Evolutionary conservation across 37 sponge, comb jelly and placozoan genomes (phyloP).

Genomic region (Halichondria panicea): DNA sequence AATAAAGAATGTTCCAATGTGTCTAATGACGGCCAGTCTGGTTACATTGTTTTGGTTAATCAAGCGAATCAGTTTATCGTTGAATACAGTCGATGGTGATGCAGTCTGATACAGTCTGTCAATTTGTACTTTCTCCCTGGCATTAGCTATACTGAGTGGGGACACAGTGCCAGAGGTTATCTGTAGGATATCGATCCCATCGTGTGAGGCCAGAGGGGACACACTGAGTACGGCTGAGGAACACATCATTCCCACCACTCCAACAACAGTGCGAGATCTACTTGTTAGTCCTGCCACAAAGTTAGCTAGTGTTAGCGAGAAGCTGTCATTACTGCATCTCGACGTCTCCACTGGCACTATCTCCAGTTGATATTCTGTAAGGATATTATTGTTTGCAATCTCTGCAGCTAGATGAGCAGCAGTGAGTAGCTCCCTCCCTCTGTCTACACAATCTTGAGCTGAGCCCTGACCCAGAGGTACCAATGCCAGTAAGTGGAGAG

Average conservation of each 20-base stretch:
- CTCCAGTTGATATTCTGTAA: slow-evolving; percentile 27
- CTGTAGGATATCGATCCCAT: slow-evolving; percentile 9
- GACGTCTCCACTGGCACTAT: slow-evolving; percentile 4
- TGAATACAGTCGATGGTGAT: slow-evolving; percentile 11
- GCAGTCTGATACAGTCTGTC: slow-evolving; percentile 12
- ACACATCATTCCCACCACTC: slow-evolving; percentile 31
- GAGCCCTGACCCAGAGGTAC: background rate
- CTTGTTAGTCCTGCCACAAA: slow-evolving; percentile 1
- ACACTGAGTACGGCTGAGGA: slow-evolving; percentile 2
- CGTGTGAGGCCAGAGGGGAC: slow-evolving; percentile 16
- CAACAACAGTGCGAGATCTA: slow-evolving; percentile 1
- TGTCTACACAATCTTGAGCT: background rate
- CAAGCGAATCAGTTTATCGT: slow-evolving; percentile 5
- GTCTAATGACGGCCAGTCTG: background rate
- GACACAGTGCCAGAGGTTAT: slow-evolving; percentile 3
- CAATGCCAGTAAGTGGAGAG: slow-evolving; percentile 11
- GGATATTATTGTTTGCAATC: slow-evolving; percentile 23
- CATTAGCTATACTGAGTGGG: background rate
- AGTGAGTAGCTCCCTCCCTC: slow-evolving; percentile 5
- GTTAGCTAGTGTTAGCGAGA: background rate
- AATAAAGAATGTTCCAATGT: background rate
- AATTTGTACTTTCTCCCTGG: background rate
- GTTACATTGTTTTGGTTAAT: slow-evolving; percentile 9
- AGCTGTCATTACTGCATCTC: background rate
- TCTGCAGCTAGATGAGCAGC: slow-evolving; percentile 30